phyloP scores from a whole-genome alignment of 1,140 invertebrate genomes.

The Galleria mellonella region DNA sequence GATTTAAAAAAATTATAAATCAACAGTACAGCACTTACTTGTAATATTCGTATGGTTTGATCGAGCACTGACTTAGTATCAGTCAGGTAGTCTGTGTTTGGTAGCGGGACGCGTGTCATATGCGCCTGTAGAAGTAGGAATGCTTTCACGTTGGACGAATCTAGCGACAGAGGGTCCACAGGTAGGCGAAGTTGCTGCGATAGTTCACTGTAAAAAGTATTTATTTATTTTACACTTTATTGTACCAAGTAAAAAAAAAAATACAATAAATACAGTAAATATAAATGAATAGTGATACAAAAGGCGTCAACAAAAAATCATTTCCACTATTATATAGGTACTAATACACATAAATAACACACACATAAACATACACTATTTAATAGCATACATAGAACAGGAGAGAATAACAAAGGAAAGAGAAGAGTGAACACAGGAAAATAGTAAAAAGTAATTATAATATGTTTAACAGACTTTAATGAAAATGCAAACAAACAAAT shows the following conservation, averaged over 20 bases:
- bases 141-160: conserved; percentile 96
- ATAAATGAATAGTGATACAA: no score
- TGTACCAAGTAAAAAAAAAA: no score
- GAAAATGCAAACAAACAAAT: no score
- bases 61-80: conserved; percentile 98
- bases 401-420: no score
- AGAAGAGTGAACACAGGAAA: no score
- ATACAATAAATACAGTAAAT: no score
- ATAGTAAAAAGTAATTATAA: no score
- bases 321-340: no score
- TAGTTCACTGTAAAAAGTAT: conserved; percentile 80
- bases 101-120: conserved; percentile 86
- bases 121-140: conserved; percentile 96
- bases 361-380: no score
- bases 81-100: conserved; percentile 95
- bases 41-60: conserved; percentile 94
- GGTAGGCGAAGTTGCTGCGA: conserved; percentile 84
- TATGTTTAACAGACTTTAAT: no score
- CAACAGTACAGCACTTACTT: conserved; percentile 74
- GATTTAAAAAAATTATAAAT: background rate
- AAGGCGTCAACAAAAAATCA: no score
- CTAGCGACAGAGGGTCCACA: conserved; percentile 83
- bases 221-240: conserved; percentile 4
- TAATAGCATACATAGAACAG: no score
- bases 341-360: background rate